A percentile compares a stretch with the other conserved stretches of the same genome.
These are phyloP conservation scores for Malacoctenus gilli DNA, from an alignment of 2,797 vertebrate species.

Conservation along the genomic window DNA sequence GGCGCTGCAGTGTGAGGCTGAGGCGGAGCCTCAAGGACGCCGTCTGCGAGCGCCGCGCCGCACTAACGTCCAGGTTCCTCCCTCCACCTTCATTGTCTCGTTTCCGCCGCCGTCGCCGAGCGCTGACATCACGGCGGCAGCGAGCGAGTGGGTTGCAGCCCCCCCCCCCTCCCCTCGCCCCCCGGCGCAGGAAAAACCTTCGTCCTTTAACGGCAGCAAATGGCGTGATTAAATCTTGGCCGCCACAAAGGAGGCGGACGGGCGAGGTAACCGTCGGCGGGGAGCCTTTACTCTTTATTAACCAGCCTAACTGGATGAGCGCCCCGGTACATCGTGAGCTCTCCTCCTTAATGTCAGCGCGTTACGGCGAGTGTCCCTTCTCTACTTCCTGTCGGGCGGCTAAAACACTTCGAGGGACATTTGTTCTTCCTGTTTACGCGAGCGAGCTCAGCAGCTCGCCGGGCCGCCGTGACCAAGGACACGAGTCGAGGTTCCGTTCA, in stretches of 20 bases:
- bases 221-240: conserved; percentile 48
- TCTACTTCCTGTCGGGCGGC: not conserved
- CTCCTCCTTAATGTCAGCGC: not conserved
- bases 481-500: not conserved
- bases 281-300: conserved; percentile 16
- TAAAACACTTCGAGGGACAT: not conserved
- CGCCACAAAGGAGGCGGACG: conserved; percentile 8
- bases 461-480: not conserved
- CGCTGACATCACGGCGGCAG: conserved; percentile 49
- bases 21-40: conserved; percentile 40
- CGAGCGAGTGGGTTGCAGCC: conserved; percentile 27
- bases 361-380: conserved; percentile 1
- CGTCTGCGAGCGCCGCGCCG: not conserved
- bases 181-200: conserved; percentile 33
- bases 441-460: not conserved
- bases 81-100: not conserved
- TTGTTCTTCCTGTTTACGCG: not conserved
- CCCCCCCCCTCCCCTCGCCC: conserved; percentile 45
- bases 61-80: not conserved
- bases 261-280: conserved; percentile 14
- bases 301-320: conserved; percentile 40
- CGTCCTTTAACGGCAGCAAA: conserved; percentile 35
- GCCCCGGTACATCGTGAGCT: conserved; percentile 20
- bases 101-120: conserved; percentile 32
- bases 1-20: too few relatives aligned